Evolutionary conservation across 2,797 vertebrate genomes (phyloP).

Genomic region (Glossophaga mutica): DNA sequence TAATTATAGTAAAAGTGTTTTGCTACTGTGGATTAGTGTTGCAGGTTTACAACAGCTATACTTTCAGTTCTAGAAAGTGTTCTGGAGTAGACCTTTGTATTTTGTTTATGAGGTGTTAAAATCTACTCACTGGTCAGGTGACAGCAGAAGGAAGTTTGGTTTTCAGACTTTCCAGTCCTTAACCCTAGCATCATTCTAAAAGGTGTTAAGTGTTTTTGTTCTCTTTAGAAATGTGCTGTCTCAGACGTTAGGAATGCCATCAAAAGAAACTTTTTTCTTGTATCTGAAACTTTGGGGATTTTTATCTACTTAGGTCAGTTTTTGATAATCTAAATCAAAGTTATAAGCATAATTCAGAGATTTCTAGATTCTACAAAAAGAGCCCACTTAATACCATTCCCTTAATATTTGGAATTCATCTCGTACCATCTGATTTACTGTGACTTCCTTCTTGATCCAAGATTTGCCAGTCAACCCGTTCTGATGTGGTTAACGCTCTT

Average conservation of each 20-base stretch:
- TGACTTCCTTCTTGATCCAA: not conserved
- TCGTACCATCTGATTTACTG: not conserved
- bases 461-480: not conserved
- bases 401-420: not conserved
- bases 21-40: not conserved
- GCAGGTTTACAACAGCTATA: constrained; percentile 3
- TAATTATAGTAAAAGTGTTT: constrained; percentile 37
- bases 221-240: constrained; percentile 17
- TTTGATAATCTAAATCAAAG: constrained; percentile 24
- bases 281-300: not conserved
- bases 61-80: constrained; percentile 15
- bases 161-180: not conserved
- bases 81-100: constrained; percentile 29
- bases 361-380: not conserved
- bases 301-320: not conserved
- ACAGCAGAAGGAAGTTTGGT: constrained; percentile 2
- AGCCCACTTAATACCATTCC: not conserved
- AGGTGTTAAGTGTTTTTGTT: not conserved
- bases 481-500: not conserved
- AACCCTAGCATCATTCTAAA: not conserved
- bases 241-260: not conserved
- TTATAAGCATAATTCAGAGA: not conserved
- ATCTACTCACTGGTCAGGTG: not conserved
- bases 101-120: constrained; percentile 31
- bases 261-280: not conserved